phyloP scores from a whole-genome alignment of 2,113 vertebrate species.

The Pygathrix nemaeus region DNA sequence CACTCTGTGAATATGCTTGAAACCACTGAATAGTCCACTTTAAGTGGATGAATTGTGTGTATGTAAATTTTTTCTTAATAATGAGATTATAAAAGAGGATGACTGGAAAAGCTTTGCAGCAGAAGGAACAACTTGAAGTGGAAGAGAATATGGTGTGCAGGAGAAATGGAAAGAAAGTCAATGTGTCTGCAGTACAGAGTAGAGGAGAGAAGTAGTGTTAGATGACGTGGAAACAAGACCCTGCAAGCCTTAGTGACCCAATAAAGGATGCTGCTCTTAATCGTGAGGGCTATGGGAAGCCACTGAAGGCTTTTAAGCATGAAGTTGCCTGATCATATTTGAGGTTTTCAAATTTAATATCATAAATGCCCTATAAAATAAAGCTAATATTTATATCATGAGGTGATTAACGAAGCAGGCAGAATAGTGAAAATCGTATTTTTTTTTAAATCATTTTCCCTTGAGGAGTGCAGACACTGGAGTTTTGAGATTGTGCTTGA shows the following conservation, averaged over 20 bases:
- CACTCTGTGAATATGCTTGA: background rate
- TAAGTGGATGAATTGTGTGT: background rate
- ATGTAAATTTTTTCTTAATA: background rate
- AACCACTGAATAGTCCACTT: background rate
- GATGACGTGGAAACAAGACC: background rate
- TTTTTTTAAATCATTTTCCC: background rate
- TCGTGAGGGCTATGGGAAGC: background rate
- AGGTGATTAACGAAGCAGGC: background rate
- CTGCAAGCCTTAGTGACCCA: fast-evolving
- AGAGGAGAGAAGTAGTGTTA: background rate
- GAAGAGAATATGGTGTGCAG: background rate
- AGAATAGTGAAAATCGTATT: background rate
- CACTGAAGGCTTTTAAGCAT: background rate
- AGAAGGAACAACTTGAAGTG: background rate
- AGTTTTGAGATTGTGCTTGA: background rate
- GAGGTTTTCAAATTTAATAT: background rate
- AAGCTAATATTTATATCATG: background rate
- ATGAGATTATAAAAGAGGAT: background rate
- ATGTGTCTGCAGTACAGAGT: background rate
- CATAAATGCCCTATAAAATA: background rate
- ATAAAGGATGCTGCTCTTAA: background rate
- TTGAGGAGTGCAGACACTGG: background rate
- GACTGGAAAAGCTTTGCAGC: background rate
- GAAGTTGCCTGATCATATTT: background rate
- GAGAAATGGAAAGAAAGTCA: background rate